Evolutionary conservation across 2,113 vertebrate genomes (phyloP).

Genomic region (Pteruthius melanotis): DNA sequence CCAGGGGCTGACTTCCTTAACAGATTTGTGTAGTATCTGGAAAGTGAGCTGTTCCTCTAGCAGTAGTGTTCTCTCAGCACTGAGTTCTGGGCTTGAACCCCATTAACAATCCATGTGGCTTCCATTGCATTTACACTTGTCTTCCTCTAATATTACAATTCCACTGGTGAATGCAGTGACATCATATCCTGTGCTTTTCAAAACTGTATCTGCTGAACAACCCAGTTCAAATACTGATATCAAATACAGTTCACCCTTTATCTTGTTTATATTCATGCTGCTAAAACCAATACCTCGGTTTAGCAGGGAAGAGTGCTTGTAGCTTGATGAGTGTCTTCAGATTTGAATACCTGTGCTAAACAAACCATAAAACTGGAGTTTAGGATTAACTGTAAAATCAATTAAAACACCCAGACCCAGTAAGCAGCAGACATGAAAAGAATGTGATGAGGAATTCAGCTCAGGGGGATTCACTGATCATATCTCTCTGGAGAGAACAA

Average conservation of each 20-base stretch:
- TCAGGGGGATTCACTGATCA: neutral
- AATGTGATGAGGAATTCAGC: neutral
- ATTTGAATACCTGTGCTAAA: neutral
- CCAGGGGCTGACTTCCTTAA: neutral
- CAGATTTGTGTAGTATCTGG: neutral
- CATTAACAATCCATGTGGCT: neutral
- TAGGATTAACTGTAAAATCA: neutral
- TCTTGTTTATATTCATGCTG: neutral
- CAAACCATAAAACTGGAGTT: neutral
- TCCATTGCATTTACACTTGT: neutral
- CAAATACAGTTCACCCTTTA: neutral
- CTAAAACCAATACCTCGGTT: neutral
- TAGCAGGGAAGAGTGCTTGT: neutral
- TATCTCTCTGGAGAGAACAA: neutral
- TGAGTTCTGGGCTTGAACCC: neutral
- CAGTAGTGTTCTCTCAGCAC: neutral
- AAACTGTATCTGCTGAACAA: neutral
- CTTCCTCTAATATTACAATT: neutral
- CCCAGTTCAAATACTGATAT: neutral
- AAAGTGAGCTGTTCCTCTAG: neutral
- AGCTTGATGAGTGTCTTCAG: neutral
- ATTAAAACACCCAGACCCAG: neutral
- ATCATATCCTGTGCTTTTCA: neutral
- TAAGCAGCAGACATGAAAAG: neutral
- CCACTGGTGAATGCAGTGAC: neutral